Base-by-base conservation (phyloP, 1,140 invertebrate species). In the Trinorchestia longiramus region DNA sequence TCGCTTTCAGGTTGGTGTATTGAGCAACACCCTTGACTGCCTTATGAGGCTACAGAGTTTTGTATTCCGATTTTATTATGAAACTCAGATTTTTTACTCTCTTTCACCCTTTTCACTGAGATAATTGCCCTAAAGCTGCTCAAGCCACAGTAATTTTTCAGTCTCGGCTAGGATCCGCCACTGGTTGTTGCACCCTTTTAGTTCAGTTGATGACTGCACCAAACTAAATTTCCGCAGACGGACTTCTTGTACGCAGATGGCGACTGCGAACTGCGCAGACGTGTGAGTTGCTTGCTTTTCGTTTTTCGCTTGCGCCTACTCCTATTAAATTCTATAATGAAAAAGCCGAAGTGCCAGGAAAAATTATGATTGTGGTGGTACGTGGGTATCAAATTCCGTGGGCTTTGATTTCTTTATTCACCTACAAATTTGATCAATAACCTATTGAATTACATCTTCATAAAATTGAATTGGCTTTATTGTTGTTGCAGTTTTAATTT, bases 191-290 rank as follows among this genome's bases (percentile, higher is more conserved):
- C 62, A 77, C 11, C 36, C 1, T 36, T 53, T 77, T 77, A 77
- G 62, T 77, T 77, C 11, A 77, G 62, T 77, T 77, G 62, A 23
- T 77, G 62, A 90, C 88, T 90, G 88, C 88, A 90, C 88, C 88
- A 36, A 42, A 77, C 62, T 77, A 77, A 77, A 77, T 43, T 90
- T 43, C 92, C 92, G 43, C 92, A 94, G 92, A 94, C 92, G 44
- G 43, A 94, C 92, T 1, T n/a, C 92, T 44, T 94, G 44, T 47
- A 45, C 43, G 92, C 92, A n/a, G 92, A 94, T 45, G 88, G 41
- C n/a, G 92, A 47, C 11, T 43, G 92, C 40, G 43, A 94, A 47
- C 92, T 94, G 40, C 92, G 92, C 43, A 94, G 92, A 47, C 92
- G 92, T 44, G 92, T 94, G 43, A 94, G 92, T 94, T 90, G 88